Conservation (phyloP, 2,113 vertebrate genomes). For the Carassius auratus region DNA sequence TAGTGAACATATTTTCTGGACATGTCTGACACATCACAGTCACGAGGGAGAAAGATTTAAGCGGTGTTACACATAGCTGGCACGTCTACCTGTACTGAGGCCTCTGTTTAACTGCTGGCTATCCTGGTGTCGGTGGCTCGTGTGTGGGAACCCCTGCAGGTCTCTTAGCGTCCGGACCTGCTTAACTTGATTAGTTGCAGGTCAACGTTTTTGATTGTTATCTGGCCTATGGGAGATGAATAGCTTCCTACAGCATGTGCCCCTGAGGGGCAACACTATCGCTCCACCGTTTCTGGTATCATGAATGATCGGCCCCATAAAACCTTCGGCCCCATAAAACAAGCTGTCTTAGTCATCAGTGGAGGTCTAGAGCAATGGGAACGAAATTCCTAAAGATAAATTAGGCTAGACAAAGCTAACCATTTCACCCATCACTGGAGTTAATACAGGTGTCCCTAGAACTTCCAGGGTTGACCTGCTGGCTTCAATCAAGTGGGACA, state of each 20-base stretch:
- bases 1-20: conserved; percentile 26
- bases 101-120: conserved; percentile 22
- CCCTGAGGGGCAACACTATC: conserved; percentile 51
- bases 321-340: conserved; percentile 24
- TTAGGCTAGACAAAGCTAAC: conserved; percentile 12
- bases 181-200: conserved; percentile 50
- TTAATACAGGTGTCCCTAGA: conserved; percentile 31
- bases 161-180: background rate
- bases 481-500: conserved; percentile 14
- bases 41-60: conserved; percentile 6
- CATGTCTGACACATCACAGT: background rate
- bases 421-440: conserved; percentile 10
- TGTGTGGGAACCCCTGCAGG: conserved; percentile 19
- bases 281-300: conserved; percentile 24
- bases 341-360: conserved; percentile 29
- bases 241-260: conserved; percentile 47
- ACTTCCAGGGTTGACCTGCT: conserved; percentile 6
- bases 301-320: conserved; percentile 45
- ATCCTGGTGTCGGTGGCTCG: background rate
- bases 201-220: conserved; percentile 56
- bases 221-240: conserved; percentile 60
- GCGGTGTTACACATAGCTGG: background rate
- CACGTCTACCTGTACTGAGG: background rate
- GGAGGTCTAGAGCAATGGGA: conserved; percentile 31
- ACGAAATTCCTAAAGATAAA: conserved; percentile 23